phyloP scores from a whole-genome alignment of 2,888 invertebrate genomes.

The Ypsolopha sequella region DNA sequence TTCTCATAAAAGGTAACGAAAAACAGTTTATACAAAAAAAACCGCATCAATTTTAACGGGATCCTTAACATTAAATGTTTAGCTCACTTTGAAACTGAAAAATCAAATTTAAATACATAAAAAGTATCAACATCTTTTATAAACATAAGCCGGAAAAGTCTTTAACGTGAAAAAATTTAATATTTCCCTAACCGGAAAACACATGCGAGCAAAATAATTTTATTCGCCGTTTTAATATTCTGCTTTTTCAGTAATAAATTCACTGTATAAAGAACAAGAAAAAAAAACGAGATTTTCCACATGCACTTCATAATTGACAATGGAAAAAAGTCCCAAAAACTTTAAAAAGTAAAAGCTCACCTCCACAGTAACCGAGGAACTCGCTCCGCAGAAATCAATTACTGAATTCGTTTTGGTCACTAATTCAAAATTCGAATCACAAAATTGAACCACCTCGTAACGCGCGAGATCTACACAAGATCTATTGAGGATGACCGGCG shows the following conservation, averaged over 20 bases:
- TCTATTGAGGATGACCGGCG: background rate
- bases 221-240: no score
- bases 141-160: no score
- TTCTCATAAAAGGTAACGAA: no score
- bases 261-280: no score
- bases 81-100: background rate
- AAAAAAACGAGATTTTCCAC: no score
- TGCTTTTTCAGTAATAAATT: no score
- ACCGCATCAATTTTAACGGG: background rate
- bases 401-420: conserved; percentile 10
- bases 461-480: conserved; percentile 8
- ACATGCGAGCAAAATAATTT: no score
- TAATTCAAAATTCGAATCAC: conserved; percentile 8
- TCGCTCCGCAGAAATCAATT: conserved; percentile 7
- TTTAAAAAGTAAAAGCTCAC: conserved; percentile 3
- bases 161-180: no score
- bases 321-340: background rate
- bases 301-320: no score
- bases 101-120: no score
- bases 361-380: background rate
- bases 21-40: background rate
- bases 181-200: no score
- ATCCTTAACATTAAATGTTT: background rate
- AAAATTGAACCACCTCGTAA: conserved; percentile 6
- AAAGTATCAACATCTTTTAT: no score